These are phyloP conservation scores for Myotis myotis DNA, from an alignment of 2,797 vertebrate species.

Conservation along the genomic window DNA sequence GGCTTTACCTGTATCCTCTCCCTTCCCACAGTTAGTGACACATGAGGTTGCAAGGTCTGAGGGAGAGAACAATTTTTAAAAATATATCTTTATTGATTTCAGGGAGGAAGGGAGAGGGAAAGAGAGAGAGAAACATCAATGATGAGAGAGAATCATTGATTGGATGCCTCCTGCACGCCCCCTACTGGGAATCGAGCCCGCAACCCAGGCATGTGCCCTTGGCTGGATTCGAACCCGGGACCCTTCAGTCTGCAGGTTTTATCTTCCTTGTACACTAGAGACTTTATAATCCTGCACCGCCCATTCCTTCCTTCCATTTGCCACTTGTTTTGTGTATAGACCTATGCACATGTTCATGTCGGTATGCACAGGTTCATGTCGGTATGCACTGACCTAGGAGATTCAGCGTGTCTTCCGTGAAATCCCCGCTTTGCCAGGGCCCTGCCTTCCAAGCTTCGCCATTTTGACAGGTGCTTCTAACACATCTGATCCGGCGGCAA, in stretches of 20 bases:
- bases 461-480: neutral
- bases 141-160: too few species aligned
- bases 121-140: too few species aligned
- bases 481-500: neutral
- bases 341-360: rapidly evolving
- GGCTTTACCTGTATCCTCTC: neutral
- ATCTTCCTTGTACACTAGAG: neutral
- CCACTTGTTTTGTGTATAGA: too few species aligned
- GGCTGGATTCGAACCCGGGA: too few species aligned
- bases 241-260: too few species aligned
- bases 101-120: too few species aligned
- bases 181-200: too few species aligned
- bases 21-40: neutral
- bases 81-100: neutral
- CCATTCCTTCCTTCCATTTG: neutral
- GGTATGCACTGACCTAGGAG: neutral
- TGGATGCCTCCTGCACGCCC: too few species aligned
- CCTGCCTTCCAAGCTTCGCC: neutral
- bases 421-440: neutral
- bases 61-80: neutral
- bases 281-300: neutral
- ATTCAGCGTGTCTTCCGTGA: neutral
- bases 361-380: rapidly evolving
- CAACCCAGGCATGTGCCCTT: too few species aligned
- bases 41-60: neutral